Base-by-base conservation (phyloP, 2,888 invertebrate genomes). In the Crepidodera aurea region DNA sequence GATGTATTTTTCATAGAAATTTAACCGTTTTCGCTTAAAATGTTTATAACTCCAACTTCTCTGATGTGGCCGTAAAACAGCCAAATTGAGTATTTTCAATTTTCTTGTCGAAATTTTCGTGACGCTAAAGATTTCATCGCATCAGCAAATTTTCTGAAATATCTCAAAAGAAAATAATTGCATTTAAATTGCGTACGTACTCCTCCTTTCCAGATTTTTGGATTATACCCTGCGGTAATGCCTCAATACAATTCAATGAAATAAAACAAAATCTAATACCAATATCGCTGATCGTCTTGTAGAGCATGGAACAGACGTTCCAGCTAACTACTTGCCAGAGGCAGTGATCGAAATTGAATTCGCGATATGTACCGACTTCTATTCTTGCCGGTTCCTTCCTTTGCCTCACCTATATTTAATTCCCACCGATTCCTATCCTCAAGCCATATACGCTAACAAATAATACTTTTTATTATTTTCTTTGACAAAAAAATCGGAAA, bases 311-410 rank as follows among this genome's bases (percentile, higher is more conserved):
- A 71, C 73, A 75, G 74, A 73, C 73, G 74, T 73, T 72, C 69
- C 66, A 70, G 71, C 73, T 75, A 75, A 73, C 74, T 71, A 70
- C 71, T 73, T 68, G 75, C 75, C 74, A 60, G 63, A 65, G 73
- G 75, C 74, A 65, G 69, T 69, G 68, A 73, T 73, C 71, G 73
- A 74, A 75, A 75, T 75, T 74, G 74, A 74, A 74, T 75, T 75
- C 73, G 69, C 73, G 68, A 73, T 74, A 73, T 75, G 71, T 72
- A 72, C 71, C 63, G 71, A 68, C 70, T 71, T 64, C 69, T 62
- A 67, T 71, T 68, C 68, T 69, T 71, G 64, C 69, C 69, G 60
- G 66, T 71, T 70, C 68, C 68, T 71, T 69, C 69, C 67, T 63
- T 59, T 61, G 54, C 58, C 57, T 67, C 71, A 74, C 73, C 72